Evolutionary conservation across 2,797 vertebrate genomes (phyloP).

Genomic region (Dipus sagitta): DNA sequence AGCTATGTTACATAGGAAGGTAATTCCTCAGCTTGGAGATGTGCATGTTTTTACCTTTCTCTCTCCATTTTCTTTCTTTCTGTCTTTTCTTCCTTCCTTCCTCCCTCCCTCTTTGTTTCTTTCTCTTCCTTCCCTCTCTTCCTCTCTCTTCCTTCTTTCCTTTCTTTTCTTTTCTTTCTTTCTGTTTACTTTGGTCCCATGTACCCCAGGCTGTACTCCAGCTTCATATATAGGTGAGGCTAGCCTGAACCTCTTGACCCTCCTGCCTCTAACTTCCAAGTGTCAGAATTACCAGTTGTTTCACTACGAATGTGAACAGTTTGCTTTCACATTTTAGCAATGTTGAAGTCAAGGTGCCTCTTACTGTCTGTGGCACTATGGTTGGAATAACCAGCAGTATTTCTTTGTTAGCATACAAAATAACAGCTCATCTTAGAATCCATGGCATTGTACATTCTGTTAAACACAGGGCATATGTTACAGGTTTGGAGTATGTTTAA

Average conservation of each 20-base stretch:
- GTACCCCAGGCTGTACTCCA: background rate
- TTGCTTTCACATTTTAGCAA: background rate
- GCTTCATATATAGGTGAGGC: background rate
- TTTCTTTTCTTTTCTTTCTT: too few relatives aligned
- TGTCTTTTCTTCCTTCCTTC: too few relatives aligned
- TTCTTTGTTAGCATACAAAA: conserved; percentile 7
- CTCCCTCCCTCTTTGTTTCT: too few relatives aligned
- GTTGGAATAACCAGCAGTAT: background rate
- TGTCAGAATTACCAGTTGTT: too few relatives aligned
- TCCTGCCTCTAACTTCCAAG: too few relatives aligned
- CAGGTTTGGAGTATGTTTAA: background rate
- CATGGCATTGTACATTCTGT: conserved; percentile 1
- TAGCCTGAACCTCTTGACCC: background rate
- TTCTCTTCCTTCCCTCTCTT: too few relatives aligned
- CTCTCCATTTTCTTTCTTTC: background rate
- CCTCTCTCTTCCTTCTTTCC: too few relatives aligned
- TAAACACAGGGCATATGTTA: background rate
- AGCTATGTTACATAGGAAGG: background rate
- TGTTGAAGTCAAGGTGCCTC: background rate
- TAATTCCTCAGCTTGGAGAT: background rate
- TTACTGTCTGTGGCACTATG: background rate
- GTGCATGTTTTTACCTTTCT: background rate
- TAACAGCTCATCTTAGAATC: background rate
- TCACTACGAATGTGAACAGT: background rate
- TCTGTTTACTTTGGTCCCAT: too few relatives aligned